These are phyloP conservation scores for Bryconaethiops microstoma DNA, from an alignment of 2,797 vertebrate species.

Conservation along the genomic window DNA sequence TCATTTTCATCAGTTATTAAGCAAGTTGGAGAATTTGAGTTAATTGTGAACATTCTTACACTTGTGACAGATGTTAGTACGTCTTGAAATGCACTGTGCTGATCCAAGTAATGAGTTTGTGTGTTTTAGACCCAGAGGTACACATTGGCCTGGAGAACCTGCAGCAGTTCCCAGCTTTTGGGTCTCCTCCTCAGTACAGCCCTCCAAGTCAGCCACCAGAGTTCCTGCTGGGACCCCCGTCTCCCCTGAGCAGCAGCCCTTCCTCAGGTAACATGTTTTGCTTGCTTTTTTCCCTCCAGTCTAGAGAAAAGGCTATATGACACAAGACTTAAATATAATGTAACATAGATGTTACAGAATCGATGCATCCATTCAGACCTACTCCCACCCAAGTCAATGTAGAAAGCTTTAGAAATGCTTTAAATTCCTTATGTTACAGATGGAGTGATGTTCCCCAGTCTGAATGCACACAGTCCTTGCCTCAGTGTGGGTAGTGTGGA, in stretches of 20 bases:
- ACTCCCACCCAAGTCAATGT: too few species aligned
- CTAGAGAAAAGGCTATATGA: background rate
- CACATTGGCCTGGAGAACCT: slow-evolving; percentile 96
- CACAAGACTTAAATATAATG: background rate
- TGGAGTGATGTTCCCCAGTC: slow-evolving; percentile 77
- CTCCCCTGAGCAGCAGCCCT: slow-evolving; percentile 86
- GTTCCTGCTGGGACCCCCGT: slow-evolving; percentile 67
- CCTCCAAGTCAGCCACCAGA: slow-evolving; percentile 65
- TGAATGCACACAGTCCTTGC: slow-evolving; percentile 73
- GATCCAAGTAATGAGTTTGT: too few species aligned
- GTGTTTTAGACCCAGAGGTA: slow-evolving; percentile 88
- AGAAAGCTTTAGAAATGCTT: background rate
- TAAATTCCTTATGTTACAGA: slow-evolving; percentile 70
- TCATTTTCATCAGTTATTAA: too few species aligned
- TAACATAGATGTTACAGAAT: background rate
- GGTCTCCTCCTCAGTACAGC: slow-evolving; percentile 74
- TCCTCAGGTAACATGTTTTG: slow-evolving; percentile 70
- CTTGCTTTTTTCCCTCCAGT: background rate
- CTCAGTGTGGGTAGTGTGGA: slow-evolving; percentile 83
- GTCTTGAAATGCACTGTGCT: too few species aligned
- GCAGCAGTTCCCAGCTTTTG: slow-evolving; percentile 96
- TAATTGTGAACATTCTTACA: too few species aligned
- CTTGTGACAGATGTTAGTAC: too few species aligned
- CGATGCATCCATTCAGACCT: background rate
- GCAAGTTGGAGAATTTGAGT: too few species aligned